Conservation (phyloP, 2,888 invertebrate genomes). For the Orgyia antiqua region DNA sequence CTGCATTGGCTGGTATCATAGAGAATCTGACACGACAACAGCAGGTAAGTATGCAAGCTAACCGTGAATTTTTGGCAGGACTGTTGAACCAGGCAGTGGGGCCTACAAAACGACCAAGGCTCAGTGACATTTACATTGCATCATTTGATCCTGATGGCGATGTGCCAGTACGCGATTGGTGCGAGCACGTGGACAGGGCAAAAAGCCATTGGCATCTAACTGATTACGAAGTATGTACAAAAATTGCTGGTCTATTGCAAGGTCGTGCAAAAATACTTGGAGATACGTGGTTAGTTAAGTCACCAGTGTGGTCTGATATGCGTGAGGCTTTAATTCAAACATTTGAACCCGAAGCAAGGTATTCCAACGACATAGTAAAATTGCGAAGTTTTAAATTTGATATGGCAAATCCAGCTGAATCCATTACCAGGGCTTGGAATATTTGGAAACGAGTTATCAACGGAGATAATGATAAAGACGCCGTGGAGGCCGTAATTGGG, state of each 20-base stretch:
- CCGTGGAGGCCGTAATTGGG: conserved; percentile 7
- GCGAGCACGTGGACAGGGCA: conserved; percentile 10
- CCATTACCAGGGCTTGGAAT: conserved; percentile 8
- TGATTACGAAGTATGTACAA: conserved; percentile 10
- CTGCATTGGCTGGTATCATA: not conserved
- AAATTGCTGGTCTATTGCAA: conserved; percentile 9
- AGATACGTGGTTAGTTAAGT: conserved; percentile 4
- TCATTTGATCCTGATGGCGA: not conserved
- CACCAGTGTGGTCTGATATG: conserved; percentile 5
- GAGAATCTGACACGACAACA: not conserved
- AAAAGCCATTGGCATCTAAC: conserved; percentile 8
- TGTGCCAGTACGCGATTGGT: conserved; percentile 10
- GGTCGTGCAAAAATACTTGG: conserved; percentile 9
- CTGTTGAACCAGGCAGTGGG: too few species aligned
- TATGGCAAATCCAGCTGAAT: conserved; percentile 5
- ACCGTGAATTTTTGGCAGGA: not conserved
- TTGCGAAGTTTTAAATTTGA: conserved; percentile 12
- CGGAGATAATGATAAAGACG: conserved; percentile 9
- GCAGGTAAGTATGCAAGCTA: not conserved
- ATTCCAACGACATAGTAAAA: conserved; percentile 7
- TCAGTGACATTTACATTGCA: not conserved
- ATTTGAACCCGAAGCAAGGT: conserved; percentile 14
- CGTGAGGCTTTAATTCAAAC: conserved; percentile 9
- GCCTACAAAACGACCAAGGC: too few species aligned
- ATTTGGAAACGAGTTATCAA: conserved; percentile 7